Percentiles rank a stretch among this genome's conserved stretches.
These are phyloP conservation scores for Chloroceryle amazona DNA, from an alignment of 2,797 vertebrate species.

Conservation along the genomic window DNA sequence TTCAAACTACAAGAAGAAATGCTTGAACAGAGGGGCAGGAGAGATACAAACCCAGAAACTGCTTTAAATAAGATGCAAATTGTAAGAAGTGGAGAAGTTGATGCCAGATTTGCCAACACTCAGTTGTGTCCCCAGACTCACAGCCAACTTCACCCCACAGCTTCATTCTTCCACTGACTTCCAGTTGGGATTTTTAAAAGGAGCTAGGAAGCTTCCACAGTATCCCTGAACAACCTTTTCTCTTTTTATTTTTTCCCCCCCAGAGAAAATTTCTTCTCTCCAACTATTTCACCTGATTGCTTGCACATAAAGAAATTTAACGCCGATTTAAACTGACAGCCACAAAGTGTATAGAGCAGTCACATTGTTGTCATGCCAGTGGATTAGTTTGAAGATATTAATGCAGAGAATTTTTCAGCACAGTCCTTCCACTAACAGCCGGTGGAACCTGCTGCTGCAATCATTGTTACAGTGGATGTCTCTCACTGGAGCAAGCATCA, in stretches of 20 bases:
- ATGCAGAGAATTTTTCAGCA: not conserved
- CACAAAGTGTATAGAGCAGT: not conserved
- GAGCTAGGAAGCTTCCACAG: not conserved
- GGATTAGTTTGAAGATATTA: not conserved
- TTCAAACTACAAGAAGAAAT: not conserved
- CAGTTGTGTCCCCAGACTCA: not conserved
- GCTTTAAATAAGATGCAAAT: not conserved
- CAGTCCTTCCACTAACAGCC: not conserved
- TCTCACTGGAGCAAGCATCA: not conserved
- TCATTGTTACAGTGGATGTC: not conserved
- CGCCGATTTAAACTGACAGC: not conserved
- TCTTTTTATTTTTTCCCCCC: not conserved
- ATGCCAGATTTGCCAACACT: not conserved
- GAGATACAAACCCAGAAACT: not conserved
- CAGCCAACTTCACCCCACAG: not conserved
- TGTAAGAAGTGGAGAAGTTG: not conserved
- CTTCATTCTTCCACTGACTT: not conserved
- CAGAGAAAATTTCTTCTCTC: not conserved
- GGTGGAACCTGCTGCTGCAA: not conserved
- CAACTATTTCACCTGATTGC: not conserved
- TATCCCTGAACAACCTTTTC: too few relatives aligned
- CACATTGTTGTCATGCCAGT: not conserved
- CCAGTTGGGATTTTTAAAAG: not conserved
- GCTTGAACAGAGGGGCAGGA: not conserved
- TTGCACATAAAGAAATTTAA: not conserved